phyloP scores from a whole-genome alignment of 2,888 invertebrate species.

The Agrotis ipsilon region DNA sequence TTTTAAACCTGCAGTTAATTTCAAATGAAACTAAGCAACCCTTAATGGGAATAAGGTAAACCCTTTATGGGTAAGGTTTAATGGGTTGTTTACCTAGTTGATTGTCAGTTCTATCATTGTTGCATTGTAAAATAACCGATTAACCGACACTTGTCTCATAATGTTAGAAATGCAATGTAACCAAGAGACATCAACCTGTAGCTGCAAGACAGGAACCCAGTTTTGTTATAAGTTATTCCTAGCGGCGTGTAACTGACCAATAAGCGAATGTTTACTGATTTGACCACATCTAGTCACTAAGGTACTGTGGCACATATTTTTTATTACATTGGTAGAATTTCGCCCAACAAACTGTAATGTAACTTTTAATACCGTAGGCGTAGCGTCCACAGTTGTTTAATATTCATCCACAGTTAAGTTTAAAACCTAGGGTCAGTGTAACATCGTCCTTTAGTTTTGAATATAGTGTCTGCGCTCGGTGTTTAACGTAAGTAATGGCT shows the following conservation, averaged over 20 bases:
- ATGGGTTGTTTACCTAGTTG: no score
- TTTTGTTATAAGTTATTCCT: conserved; percentile 81
- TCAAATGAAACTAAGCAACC: no score
- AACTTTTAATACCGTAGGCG: background rate
- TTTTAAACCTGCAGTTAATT: no score
- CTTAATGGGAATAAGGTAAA: no score
- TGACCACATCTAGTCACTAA: conserved; percentile 76
- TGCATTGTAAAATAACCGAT: no score
- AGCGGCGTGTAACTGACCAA: conserved; percentile 68
- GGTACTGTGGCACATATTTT: conserved; percentile 63
- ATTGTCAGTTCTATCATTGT: no score
- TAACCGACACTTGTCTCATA: background rate
- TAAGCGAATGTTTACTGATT: conserved; percentile 67
- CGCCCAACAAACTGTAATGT: background rate
- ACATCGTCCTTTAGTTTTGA: background rate
- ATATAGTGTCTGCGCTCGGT: background rate
- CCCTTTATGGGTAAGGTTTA: no score
- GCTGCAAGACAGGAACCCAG: conserved; percentile 70
- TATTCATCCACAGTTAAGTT: no score
- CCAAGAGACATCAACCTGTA: conserved; percentile 71
- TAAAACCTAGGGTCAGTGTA: background rate
- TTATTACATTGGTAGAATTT: background rate
- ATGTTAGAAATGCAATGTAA: background rate
- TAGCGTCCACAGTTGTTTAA: background rate
- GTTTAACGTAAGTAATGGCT: background rate